Evolutionary conservation across 2,113 vertebrate genomes (phyloP).

Genomic region (Leucosticte australis): DNA sequence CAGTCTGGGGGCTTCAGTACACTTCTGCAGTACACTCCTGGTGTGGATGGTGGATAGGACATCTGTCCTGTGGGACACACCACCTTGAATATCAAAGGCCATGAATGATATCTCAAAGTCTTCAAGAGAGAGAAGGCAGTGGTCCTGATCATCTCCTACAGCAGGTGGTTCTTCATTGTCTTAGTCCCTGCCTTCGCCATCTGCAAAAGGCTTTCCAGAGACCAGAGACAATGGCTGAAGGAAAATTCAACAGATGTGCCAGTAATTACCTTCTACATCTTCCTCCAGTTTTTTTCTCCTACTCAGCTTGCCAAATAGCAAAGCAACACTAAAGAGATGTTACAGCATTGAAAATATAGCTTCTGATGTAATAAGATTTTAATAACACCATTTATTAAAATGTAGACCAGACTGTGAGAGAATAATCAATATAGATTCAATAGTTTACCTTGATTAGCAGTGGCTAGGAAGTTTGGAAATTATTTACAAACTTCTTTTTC

Average conservation of each 20-base stretch:
- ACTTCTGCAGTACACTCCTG: neutral
- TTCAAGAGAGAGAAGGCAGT: neutral
- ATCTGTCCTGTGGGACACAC: accelerated
- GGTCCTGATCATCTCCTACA: neutral
- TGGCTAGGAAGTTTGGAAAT: neutral
- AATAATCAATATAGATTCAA: constrained; percentile 4
- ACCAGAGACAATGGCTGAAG: neutral
- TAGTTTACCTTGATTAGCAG: neutral
- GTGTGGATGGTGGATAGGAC: neutral
- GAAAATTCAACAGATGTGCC: neutral
- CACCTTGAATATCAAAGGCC: neutral
- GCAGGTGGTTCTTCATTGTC: neutral
- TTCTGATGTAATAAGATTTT: neutral
- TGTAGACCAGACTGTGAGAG: neutral
- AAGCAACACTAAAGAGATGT: neutral
- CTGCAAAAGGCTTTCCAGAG: neutral
- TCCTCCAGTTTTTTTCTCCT: neutral
- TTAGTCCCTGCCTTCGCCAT: neutral
- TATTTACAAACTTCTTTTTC: neutral
- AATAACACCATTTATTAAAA: constrained; percentile 23
- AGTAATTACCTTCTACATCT: neutral
- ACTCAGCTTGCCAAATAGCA: neutral
- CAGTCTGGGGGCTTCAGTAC: neutral
- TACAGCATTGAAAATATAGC: neutral
- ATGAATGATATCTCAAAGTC: neutral